Evolutionary conservation across 2,888 invertebrate genomes (phyloP).

Genomic region (Drosophila algonquin): DNA sequence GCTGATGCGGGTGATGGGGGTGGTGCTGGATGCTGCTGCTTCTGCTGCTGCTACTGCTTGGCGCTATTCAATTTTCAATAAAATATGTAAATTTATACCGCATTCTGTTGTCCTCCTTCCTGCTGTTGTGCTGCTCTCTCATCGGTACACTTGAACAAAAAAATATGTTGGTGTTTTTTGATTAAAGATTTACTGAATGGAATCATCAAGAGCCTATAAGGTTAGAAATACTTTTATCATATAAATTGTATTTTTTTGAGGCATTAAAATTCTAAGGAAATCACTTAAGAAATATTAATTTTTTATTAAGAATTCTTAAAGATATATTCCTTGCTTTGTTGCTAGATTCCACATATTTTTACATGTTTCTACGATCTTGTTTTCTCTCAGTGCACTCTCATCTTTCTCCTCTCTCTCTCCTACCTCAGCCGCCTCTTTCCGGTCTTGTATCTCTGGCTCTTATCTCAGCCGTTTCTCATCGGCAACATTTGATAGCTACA

Average conservation of each 20-base stretch:
- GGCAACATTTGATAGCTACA: constrained; percentile 75
- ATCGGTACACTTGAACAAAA: constrained; percentile 1
- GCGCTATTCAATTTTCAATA: constrained; percentile 78
- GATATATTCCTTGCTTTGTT: accelerated
- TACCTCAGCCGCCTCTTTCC: neutral
- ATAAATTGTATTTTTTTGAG: too few species aligned
- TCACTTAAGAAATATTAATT: too few species aligned
- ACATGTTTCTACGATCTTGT: too few species aligned
- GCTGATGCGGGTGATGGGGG: constrained; percentile 22
- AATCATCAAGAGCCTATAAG: too few species aligned
- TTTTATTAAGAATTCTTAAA: too few species aligned
- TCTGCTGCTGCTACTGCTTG: constrained; percentile 31
- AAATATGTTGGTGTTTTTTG: too few species aligned
- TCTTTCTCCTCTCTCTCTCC: neutral
- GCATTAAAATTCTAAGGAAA: too few species aligned
- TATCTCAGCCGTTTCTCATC: constrained; percentile 64
- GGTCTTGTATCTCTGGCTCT: constrained; percentile 29
- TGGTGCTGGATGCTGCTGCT: constrained; percentile 26
- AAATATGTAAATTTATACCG: constrained; percentile 79
- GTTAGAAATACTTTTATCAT: too few species aligned
- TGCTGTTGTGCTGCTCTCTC: constrained; percentile 4
- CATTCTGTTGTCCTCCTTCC: constrained; percentile 63
- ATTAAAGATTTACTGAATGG: too few species aligned
- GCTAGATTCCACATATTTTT: too few species aligned
- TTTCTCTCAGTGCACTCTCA: neutral